A percentile compares a stretch with the other conserved stretches of the same genome.
Conservation (phyloP, 2,113 vertebrate genomes). For the Cyphomyrus discorhynchus region DNA sequence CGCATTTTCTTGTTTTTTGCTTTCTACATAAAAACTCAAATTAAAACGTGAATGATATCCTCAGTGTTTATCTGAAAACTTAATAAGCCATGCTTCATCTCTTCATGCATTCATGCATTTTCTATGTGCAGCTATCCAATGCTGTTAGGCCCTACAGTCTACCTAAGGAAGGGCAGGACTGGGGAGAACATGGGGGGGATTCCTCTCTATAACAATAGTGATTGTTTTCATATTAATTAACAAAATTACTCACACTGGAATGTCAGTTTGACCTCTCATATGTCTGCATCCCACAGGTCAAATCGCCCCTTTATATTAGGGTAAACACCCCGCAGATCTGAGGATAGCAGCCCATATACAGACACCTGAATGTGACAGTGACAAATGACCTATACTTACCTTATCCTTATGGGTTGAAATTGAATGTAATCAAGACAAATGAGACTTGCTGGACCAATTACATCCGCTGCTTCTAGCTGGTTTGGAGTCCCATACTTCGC, state of each 20-base stretch:
- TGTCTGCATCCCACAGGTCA: neutral
- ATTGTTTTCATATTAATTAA: neutral
- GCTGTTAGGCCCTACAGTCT: neutral
- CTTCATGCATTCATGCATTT: neutral
- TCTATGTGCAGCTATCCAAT: neutral
- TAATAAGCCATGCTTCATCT: neutral
- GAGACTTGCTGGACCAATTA: slow-evolving; percentile 48
- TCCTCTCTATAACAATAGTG: neutral
- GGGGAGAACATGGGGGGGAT: neutral
- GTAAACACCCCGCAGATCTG: slow-evolving; percentile 27
- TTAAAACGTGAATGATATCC: neutral
- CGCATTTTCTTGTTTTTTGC: neutral
- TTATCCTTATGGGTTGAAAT: slow-evolving; percentile 54
- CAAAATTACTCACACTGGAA: neutral
- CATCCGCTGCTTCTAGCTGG: slow-evolving; percentile 36
- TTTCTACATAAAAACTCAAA: neutral
- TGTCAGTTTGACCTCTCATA: neutral
- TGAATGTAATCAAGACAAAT: slow-evolving; percentile 62
- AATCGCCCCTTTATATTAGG: slow-evolving; percentile 23
- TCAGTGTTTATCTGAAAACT: neutral
- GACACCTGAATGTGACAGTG: slow-evolving; percentile 48
- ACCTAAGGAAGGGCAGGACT: neutral
- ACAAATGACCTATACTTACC: slow-evolving; percentile 52
- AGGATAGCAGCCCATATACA: slow-evolving; percentile 39
- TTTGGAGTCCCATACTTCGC: slow-evolving; percentile 44